Conservation (phyloP, 2,888 invertebrate species). For the Drosophila kambysellisi region DNA sequence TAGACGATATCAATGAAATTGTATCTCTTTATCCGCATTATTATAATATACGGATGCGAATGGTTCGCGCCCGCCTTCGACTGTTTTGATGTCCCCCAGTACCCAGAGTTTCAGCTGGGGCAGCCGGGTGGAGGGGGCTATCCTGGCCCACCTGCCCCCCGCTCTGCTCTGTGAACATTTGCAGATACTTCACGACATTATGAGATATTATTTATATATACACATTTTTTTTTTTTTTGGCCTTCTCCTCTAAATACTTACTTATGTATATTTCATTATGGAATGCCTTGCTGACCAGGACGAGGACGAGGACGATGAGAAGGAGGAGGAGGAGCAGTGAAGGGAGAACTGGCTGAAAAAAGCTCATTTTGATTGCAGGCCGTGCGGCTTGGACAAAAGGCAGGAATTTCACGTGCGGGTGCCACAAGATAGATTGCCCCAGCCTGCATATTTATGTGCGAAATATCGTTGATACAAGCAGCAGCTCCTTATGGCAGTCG, state of each 20-base stretch:
- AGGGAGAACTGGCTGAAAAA: conserved; percentile 44
- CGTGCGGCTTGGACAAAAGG: conserved; percentile 63
- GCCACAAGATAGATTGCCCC: conserved; percentile 78
- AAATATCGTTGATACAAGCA: conserved; percentile 72
- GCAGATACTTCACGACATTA: conserved; percentile 79
- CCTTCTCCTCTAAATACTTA: conserved; percentile 58
- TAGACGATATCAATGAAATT: conserved; percentile 85
- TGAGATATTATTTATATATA: conserved; percentile 79
- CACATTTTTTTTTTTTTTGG: conserved; percentile 21
- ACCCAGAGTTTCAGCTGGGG: conserved; percentile 3
- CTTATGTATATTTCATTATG: conserved; percentile 80
- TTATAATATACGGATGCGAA: conserved; percentile 83
- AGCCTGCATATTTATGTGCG: conserved; percentile 80
- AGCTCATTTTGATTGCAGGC: conserved; percentile 61
- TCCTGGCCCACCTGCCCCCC: conserved; percentile 47
- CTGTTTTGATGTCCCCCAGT: conserved; percentile 11
- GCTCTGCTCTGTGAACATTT: conserved; percentile 34
- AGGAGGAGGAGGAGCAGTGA: background rate
- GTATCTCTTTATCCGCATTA: conserved; percentile 85
- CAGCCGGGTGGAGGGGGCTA: background rate
- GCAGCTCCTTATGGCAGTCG: conserved; percentile 49
- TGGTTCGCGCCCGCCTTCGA: conserved; percentile 52
- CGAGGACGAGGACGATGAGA: background rate
- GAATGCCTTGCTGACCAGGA: conserved; percentile 35
- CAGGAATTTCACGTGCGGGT: conserved; percentile 73